Percentiles rank a stretch among this genome's conserved stretches.
Conservation (phyloP, 2,888 invertebrate species). For the Hesperia comma region DNA sequence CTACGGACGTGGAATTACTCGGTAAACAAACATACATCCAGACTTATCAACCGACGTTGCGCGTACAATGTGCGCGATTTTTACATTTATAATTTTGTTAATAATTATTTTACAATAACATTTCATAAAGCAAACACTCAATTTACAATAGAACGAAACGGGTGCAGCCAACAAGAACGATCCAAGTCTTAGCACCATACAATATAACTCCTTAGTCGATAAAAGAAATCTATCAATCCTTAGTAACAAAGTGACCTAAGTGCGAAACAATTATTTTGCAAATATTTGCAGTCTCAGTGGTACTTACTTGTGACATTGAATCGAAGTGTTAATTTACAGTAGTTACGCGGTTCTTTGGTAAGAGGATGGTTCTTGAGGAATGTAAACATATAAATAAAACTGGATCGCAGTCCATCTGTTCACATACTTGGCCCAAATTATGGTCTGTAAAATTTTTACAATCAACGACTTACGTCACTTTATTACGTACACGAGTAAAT, state of each 20-base stretch:
- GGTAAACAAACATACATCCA: neutral
- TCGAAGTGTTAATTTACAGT: too few relatives aligned
- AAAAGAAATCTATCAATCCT: conserved; percentile 22
- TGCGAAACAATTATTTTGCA: neutral
- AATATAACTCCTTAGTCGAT: conserved; percentile 43
- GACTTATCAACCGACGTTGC: neutral
- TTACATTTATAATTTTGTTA: conserved; percentile 5
- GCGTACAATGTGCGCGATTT: conserved; percentile 4
- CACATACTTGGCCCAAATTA: too few relatives aligned
- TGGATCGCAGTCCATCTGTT: too few relatives aligned
- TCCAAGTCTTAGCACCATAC: conserved; percentile 48
- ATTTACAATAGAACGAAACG: conserved; percentile 12
- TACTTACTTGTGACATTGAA: too few relatives aligned
- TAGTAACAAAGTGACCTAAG: neutral
- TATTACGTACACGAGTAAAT: neutral
- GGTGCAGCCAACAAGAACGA: conserved; percentile 20
- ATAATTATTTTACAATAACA: conserved; percentile 1
- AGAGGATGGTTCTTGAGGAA: too few relatives aligned
- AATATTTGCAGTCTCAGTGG: too few relatives aligned
- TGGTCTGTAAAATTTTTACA: too few relatives aligned
- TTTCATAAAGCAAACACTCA: conserved; percentile 12
- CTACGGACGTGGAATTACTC: neutral
- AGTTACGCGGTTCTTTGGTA: too few relatives aligned
- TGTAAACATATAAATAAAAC: too few relatives aligned
- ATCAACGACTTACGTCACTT: neutral